Conservation (phyloP, 2,797 vertebrate genomes). For the Paratrypauchen microcephalus region DNA sequence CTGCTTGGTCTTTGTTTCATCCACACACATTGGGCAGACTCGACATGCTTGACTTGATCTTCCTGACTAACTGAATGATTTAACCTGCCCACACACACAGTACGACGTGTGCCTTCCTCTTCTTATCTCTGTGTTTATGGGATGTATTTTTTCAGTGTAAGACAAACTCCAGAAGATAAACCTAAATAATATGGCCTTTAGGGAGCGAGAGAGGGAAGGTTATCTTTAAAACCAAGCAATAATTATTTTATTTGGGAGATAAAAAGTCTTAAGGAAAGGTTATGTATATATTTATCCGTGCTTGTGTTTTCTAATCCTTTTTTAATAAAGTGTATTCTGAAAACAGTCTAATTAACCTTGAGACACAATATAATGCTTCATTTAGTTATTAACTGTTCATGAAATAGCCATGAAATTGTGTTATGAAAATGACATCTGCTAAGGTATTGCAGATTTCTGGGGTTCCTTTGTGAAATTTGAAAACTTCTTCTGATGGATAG, state of each 20-base stretch:
- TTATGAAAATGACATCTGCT: background rate
- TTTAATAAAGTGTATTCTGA: constrained; percentile 25
- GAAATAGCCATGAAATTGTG: background rate
- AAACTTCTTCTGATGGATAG: no score
- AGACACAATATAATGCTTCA: constrained; percentile 16
- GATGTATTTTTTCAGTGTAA: constrained; percentile 13
- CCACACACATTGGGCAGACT: background rate
- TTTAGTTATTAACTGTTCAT: constrained; percentile 18
- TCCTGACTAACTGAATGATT: background rate
- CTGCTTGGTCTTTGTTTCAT: background rate
- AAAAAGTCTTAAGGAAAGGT: constrained; percentile 12
- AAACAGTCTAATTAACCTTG: constrained; percentile 31
- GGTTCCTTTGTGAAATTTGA: background rate
- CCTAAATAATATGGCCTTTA: constrained; percentile 23
- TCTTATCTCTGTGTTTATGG: constrained; percentile 8
- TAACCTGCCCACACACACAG: background rate
- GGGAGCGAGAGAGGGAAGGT: constrained; percentile 15
- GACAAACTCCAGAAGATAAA: constrained; percentile 22
- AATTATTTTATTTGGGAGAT: constrained; percentile 38
- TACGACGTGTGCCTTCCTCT: background rate
- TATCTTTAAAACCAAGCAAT: constrained; percentile 37
- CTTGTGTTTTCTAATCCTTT: constrained; percentile 17
- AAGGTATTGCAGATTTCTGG: background rate
- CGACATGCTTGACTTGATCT: background rate
- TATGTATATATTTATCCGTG: constrained; percentile 1